Conservation (phyloP, 2,888 invertebrate species). For the Noctuana brunneofusca region DNA sequence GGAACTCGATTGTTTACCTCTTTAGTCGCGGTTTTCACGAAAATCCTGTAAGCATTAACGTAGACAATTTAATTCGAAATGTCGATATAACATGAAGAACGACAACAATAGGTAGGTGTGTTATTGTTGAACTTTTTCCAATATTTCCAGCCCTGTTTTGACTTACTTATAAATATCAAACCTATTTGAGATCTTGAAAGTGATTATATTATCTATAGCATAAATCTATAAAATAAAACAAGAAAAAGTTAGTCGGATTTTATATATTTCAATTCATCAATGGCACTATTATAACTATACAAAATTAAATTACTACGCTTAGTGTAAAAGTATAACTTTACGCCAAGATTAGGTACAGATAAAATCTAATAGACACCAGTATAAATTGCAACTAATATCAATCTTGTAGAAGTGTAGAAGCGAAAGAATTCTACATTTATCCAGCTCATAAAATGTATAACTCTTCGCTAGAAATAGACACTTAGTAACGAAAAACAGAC, state of each 20-base stretch:
- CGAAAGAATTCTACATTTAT: constrained; percentile 76
- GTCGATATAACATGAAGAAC: neutral
- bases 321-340: constrained; percentile 41
- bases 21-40: constrained; percentile 9
- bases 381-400: constrained; percentile 15
- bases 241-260: constrained; percentile 53
- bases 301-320: constrained; percentile 74
- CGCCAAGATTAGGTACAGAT: constrained; percentile 25
- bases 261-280: constrained; percentile 78
- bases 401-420: constrained; percentile 44
- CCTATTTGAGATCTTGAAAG: neutral
- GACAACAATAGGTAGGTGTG: neutral
- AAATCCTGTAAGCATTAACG: neutral
- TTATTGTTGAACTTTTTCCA: neutral
- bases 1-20: constrained; percentile 12
- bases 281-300: constrained; percentile 75
- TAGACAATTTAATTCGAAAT: neutral
- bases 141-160: too few species aligned
- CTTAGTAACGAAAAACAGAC: constrained; percentile 12
- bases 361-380: constrained; percentile 40
- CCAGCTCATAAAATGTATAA: constrained; percentile 79
- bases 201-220: neutral
- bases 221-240: constrained; percentile 14
- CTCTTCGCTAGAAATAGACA: constrained; percentile 55
- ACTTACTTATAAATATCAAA: neutral